Conservation (phyloP, 1,140 invertebrate species). For the Popillia japonica region DNA sequence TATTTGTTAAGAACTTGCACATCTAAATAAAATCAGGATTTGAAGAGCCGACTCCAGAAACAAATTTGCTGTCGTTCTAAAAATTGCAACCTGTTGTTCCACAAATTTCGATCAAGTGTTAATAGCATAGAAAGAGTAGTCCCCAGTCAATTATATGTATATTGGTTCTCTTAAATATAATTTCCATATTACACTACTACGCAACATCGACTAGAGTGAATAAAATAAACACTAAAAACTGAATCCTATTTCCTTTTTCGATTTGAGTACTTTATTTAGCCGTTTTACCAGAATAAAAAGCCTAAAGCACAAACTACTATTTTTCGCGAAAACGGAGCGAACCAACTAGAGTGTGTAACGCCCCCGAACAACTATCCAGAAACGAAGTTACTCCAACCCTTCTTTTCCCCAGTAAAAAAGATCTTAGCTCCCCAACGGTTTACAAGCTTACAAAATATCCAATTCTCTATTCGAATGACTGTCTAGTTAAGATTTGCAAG, state of each 20-base stretch:
- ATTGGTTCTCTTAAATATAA: too few relatives aligned
- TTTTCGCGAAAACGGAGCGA: background rate
- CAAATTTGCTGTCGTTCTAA: too few relatives aligned
- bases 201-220: too few relatives aligned
- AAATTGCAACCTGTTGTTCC: too few relatives aligned
- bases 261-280: background rate
- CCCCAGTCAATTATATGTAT: too few relatives aligned
- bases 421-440: background rate
- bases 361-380: background rate
- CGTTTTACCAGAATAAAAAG: background rate
- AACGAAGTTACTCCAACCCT: background rate
- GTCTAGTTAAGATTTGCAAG: constrained; percentile 18
- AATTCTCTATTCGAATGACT: constrained; percentile 10
- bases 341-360: background rate
- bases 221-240: background rate
- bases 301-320: background rate
- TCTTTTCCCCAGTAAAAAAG: background rate
- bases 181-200: too few relatives aligned
- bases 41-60: too few relatives aligned
- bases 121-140: too few relatives aligned
- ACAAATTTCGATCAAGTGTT: too few relatives aligned
- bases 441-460: constrained; percentile 18
- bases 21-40: too few relatives aligned
- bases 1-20: too few relatives aligned
- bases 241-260: background rate